phyloP scores from a whole-genome alignment of 2,888 invertebrate genomes.

The Mycalesis mineus region DNA sequence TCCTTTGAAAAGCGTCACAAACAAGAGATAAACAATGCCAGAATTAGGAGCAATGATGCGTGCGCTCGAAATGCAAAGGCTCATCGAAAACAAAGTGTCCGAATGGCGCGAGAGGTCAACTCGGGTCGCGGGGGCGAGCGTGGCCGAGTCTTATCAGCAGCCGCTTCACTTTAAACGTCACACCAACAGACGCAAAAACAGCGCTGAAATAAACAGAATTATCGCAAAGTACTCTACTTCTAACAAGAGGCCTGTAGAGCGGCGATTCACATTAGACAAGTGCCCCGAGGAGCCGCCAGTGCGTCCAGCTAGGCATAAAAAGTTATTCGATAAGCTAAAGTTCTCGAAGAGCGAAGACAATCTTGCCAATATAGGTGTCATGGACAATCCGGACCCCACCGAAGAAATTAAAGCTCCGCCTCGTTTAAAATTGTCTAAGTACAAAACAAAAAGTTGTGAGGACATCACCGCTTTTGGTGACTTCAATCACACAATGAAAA shows the following conservation, averaged over 20 bases:
- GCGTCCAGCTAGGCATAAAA: conserved; percentile 56
- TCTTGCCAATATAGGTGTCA: conserved; percentile 52
- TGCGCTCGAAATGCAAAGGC: conserved; percentile 68
- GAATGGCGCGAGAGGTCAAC: conserved; percentile 76
- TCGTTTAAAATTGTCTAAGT: conserved; percentile 51
- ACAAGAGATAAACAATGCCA: conserved; percentile 54
- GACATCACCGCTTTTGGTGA: conserved; percentile 65
- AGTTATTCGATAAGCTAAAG: conserved; percentile 44
- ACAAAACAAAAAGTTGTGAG: conserved; percentile 66
- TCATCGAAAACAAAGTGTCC: conserved; percentile 74
- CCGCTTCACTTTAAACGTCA: conserved; percentile 73
- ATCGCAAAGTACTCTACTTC: conserved; percentile 74
- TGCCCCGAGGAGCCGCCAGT: conserved; percentile 47
- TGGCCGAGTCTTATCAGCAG: conserved; percentile 74
- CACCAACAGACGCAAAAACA: conserved; percentile 72
- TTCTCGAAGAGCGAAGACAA: conserved; percentile 68
- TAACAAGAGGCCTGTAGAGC: conserved; percentile 57
- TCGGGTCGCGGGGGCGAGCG: conserved; percentile 62
- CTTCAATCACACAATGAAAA: conserved; percentile 54
- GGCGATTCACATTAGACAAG: conserved; percentile 45
- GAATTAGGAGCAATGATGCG: conserved; percentile 74
- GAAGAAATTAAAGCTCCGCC: conserved; percentile 38
- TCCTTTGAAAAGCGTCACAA: conserved; percentile 15
- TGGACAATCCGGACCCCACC: conserved; percentile 52
- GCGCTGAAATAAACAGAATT: conserved; percentile 76